Conservation (phyloP, 1,140 invertebrate species). For the Vanessa atalanta region DNA sequence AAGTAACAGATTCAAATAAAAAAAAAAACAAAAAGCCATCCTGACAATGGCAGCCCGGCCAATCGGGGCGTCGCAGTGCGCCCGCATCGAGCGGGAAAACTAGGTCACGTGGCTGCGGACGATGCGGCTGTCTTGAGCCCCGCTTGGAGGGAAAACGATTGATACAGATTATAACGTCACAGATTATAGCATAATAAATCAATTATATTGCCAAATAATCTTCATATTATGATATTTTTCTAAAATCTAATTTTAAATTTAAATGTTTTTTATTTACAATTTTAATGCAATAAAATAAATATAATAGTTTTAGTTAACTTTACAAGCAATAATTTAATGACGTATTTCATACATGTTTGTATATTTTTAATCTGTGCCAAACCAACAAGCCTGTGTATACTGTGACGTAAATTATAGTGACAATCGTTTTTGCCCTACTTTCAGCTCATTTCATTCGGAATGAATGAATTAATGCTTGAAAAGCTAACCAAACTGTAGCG, state of each 20-base stretch:
- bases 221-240: not conserved
- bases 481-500: no score
- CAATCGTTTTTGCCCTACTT: no score
- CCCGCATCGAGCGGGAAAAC: constrained; percentile 40
- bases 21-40: not conserved
- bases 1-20: constrained; percentile 5
- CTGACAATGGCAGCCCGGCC: constrained; percentile 29
- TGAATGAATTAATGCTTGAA: no score
- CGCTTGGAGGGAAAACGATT: constrained; percentile 19
- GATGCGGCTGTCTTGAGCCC: constrained; percentile 37
- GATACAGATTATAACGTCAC: constrained; percentile 28
- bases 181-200: not conserved
- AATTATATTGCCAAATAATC: not conserved
- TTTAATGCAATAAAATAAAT: no score
- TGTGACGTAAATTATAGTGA: no score
- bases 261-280: no score
- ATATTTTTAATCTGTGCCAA: no score
- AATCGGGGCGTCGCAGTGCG: constrained; percentile 47
- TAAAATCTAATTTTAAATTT: not conserved
- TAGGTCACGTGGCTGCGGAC: constrained; percentile 49
- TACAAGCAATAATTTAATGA: no score
- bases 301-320: no score
- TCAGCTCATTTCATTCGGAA: no score
- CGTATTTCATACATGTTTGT: no score
- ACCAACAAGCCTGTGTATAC: no score